These are phyloP conservation scores for Toxotes chatareus DNA, from an alignment of 2,113 vertebrate species.

Conservation along the genomic window DNA sequence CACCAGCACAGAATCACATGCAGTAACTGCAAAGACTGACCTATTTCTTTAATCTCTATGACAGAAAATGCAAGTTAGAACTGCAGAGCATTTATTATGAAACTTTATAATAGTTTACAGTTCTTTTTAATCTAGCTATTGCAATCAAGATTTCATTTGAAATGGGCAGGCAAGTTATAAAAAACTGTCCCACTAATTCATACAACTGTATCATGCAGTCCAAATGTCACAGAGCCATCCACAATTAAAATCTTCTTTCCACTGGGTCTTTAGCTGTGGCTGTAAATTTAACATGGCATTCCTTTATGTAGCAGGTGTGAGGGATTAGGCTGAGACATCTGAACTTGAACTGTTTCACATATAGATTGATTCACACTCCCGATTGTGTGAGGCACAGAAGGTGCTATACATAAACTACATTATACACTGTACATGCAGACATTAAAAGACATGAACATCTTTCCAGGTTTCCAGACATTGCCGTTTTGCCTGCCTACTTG, in stretches of 20 bases:
- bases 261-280: constrained; percentile 61
- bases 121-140: neutral
- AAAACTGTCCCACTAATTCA: constrained; percentile 4
- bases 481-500: too few relatives aligned
- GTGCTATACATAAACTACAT: constrained; percentile 8
- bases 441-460: neutral
- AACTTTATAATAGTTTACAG: neutral
- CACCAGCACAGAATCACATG: neutral
- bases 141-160: neutral
- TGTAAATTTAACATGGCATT: constrained; percentile 83
- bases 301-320: constrained; percentile 81
- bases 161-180: neutral
- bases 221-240: constrained; percentile 43
- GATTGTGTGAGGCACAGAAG: constrained; percentile 10
- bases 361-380: constrained; percentile 30
- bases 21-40: neutral
- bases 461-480: too few relatives aligned
- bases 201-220: constrained; percentile 15
- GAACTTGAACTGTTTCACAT: constrained; percentile 71
- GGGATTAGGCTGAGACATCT: constrained; percentile 75
- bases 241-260: constrained; percentile 77
- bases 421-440: neutral
- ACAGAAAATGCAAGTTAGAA: too few relatives aligned
- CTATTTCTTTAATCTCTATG: too few relatives aligned
- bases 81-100: neutral